These are phyloP conservation scores for Linepithema humile DNA, from an alignment of 1,140 invertebrate species.

Conservation along the genomic window DNA sequence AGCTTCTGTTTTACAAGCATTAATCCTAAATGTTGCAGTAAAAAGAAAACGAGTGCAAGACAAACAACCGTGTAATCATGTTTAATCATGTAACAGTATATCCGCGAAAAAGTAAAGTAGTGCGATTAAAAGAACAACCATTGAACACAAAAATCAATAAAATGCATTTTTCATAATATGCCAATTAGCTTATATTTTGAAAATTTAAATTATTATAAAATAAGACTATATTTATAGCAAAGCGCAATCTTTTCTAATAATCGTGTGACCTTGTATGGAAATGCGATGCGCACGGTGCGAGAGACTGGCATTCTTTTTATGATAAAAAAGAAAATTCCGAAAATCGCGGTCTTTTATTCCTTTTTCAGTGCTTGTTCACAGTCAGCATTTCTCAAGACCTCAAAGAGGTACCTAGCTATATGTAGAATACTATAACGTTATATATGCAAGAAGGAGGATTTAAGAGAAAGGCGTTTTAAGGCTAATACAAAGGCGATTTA, in stretches of 20 bases:
- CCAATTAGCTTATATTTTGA: too few relatives aligned
- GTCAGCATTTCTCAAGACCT: conserved; percentile 5
- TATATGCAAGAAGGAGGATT: background rate
- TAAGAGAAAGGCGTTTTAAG: background rate
- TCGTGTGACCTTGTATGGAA: background rate
- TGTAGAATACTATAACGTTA: background rate
- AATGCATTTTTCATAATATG: conserved; percentile 11
- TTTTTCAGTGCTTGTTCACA: background rate
- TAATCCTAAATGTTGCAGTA: background rate
- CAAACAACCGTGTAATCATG: background rate
- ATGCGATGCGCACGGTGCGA: background rate
- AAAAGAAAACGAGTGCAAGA: background rate
- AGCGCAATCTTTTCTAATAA: too few relatives aligned
- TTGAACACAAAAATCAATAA: background rate
- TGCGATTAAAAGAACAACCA: background rate
- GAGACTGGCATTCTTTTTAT: background rate
- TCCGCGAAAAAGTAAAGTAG: background rate
- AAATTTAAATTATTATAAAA: background rate
- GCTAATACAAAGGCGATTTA: background rate
- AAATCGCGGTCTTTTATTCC: background rate
- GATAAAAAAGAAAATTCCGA: background rate
- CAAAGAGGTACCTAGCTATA: conserved; percentile 8
- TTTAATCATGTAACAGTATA: background rate
- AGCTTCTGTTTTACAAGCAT: conserved; percentile 31
- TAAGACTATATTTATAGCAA: background rate